Base-by-base conservation (phyloP, 2,888 invertebrate species). In the Heliconius ismenius region DNA sequence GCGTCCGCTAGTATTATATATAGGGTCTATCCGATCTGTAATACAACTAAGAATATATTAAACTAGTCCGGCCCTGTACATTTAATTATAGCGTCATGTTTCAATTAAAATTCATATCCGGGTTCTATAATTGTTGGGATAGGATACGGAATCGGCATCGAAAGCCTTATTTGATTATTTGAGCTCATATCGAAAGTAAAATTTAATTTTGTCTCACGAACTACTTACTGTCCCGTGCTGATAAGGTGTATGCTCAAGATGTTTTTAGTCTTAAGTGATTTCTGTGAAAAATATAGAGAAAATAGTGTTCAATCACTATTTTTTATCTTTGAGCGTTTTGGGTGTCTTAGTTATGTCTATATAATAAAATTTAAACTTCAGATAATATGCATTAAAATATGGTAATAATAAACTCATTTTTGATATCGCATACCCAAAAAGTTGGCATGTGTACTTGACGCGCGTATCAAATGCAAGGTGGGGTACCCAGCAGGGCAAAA, bases 21-120 rank as follows among this genome's bases (percentile, higher is more conserved):
- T 49, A 3, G n/a, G n/a, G n/a, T 6, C 4, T 26, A 24, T 11
- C n/a, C 13, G 24, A 62, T 62, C 58, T n/a, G 58, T 58, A 3
- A 26, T 18, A 9, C 63, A 36, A 43, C 28, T 26, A n/a, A 49
- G n/a, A 28, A 28, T 74, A 28, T 28, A 63, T 64, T 62, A 75
- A 26, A 49, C 65, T 43, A 75, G 69, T 63, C 63, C 65, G 74
- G 7, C n/a, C 18, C 64, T 18, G 49, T 69, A 63, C 15, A 74
- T 73, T 75, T 75, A 77, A 78, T 79, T 77, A 73, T 62, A 64
- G 73, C 76, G 79, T 81, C 79, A 28, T 76, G 69, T 80, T 82
- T 79, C 76, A 79, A 82, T 82, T 82, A 81, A 81, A 81, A 79
- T 79, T 76, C 67, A 76, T 79, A 79, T 81, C 80, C 79, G 79